Evolutionary conservation across 2,888 invertebrate genomes (phyloP).

Genomic region (Drosophila rubida): DNA sequence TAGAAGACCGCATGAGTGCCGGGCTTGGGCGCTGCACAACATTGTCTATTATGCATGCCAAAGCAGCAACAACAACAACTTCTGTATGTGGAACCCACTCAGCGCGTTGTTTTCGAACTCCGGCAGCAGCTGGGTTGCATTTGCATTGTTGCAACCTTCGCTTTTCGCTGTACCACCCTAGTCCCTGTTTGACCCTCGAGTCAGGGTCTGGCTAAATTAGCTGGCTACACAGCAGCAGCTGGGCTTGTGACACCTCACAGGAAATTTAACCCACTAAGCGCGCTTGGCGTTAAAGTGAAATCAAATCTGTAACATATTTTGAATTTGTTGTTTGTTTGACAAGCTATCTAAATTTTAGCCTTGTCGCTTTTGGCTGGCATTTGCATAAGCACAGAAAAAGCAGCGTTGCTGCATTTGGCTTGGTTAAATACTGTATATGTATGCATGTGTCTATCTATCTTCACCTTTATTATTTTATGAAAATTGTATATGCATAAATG

Average conservation of each 20-base stretch:
- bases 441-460: conserved; percentile 29
- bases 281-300: conserved; percentile 18
- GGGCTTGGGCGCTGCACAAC: conserved; percentile 53
- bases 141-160: conserved; percentile 36
- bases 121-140: conserved; percentile 39
- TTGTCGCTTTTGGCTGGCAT: conserved; percentile 37
- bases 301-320: conserved; percentile 15
- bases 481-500: conserved; percentile 62
- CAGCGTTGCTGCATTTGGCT: conserved; percentile 26
- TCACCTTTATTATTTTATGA: conserved; percentile 72
- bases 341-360: conserved; percentile 9
- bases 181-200: conserved; percentile 30
- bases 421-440: conserved; percentile 23
- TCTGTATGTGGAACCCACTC: conserved; percentile 10
- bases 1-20: conserved; percentile 33
- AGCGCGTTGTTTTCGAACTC: conserved; percentile 38
- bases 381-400: conserved; percentile 43
- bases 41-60: conserved; percentile 56
- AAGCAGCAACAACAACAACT: conserved; percentile 20
- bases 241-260: conserved; percentile 1
- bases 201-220: conserved; percentile 58
- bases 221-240: conserved; percentile 24
- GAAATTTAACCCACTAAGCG: conserved; percentile 20
- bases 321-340: background rate
- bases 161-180: conserved; percentile 25